Evolutionary conservation across 2,113 vertebrate genomes (phyloP), one percentile per base, ranked within the genome.

Genomic region (Brachyistius frenatus): DNA sequence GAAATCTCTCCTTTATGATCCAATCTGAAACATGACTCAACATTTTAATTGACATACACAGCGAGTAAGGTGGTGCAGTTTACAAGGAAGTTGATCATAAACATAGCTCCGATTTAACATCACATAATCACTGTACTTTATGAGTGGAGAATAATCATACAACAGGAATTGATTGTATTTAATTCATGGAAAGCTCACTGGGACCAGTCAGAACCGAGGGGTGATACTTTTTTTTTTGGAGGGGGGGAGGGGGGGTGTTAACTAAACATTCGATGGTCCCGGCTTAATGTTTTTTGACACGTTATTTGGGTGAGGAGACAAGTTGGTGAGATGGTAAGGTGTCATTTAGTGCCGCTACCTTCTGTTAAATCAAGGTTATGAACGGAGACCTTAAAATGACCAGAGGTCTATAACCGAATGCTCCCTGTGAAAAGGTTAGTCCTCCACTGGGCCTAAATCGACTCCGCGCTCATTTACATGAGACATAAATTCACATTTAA

Each of bases 381-480:
- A 89, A 82, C 52, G 23, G 68, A 72, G 79, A 74, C 76, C 73
- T 76, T 78, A 80, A 83, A 80, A 88, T 79, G 83, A 83, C 69
- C 81, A 82, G 44, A 87, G 57, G 62, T 31, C 70, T 82, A 52
- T 90, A 84, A 89, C 55, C 93, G 88, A 86, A 90, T 89, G 90
- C 89, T 88, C 39, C 65, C 70, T 91, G 89, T 62, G 81, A 86
- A 96, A 97, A 97, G 94, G 95, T 96, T 95, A 95, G 86, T 89
- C 87, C 87, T 94, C 94, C 92, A 87, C 81, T 88, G 86, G 93
- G 82, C 89, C 86, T 88, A 86, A 91, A 94, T 95, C 86, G 88
- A 94, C 89, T 93, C 88, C 85, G 64, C 68, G 53, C 78, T 89
- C 84, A 95, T 96, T 96, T 95, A 90, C 94, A 94, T 94, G 83